A percentile compares a stretch with the other conserved stretches of the same genome.
phyloP scores from a whole-genome alignment of 2,113 vertebrate species.

The Lamprologus ornatipinnis region DNA sequence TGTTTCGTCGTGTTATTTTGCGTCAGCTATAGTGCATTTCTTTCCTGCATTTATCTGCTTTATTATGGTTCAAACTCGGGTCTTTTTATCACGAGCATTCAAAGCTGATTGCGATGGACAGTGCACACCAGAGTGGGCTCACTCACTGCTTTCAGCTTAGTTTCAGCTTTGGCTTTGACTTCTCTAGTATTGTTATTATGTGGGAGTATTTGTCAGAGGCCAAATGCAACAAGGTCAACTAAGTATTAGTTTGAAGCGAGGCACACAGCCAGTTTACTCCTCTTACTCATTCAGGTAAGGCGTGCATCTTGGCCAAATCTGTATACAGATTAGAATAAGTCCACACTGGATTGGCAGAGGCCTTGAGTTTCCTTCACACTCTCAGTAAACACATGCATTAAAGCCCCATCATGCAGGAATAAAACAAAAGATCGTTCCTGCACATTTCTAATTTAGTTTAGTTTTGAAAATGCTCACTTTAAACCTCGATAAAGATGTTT shows the following conservation, averaged over 20 bases:
- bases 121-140: background rate
- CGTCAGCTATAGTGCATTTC: background rate
- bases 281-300: background rate
- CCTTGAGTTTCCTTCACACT: background rate
- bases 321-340: background rate
- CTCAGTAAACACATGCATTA: background rate
- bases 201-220: background rate
- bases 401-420: background rate
- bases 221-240: background rate
- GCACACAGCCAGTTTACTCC: background rate
- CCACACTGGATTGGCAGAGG: accelerated
- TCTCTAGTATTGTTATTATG: background rate
- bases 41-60: conserved; percentile 9
- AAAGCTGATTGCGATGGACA: background rate
- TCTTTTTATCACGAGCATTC: background rate
- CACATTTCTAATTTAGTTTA: background rate
- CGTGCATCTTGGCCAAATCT: background rate
- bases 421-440: background rate
- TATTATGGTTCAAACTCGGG: background rate
- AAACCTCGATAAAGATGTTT: background rate
- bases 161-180: background rate
- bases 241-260: background rate
- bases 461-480: background rate
- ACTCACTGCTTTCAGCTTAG: background rate
- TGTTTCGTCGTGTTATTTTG: background rate